Base-by-base conservation (phyloP, 2,888 invertebrate genomes). In the Rhingia rostrata region DNA sequence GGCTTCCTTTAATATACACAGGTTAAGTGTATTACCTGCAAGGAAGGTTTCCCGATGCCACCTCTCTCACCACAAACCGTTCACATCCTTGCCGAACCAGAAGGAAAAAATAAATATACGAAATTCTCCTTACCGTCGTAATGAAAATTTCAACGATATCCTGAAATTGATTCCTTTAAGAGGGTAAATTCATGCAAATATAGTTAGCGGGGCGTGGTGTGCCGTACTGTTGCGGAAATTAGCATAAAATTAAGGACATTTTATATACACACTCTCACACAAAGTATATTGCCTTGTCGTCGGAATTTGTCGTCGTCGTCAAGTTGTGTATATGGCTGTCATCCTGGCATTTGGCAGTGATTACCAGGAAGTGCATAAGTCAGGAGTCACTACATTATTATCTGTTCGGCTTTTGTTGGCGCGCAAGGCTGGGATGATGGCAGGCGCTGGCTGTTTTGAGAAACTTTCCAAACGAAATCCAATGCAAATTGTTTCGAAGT, bases 401-500 rank as follows among this genome's bases (percentile, higher is more conserved):
- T 79, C 79, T 67, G 67, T 79, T 83, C 69, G 53, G 22, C 22
- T 64, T 70, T 77, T 66, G 37, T 58, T 10, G 35, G n/a, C 7
- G 10, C 5, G 22, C 5, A 10, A 6, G 56, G 12, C 6, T 9
- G 9, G 12, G 6, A 12, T 6, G 14, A 12, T 14, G 4, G 22
- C 10, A 7, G 30, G 4, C 22, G 49, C 9, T 49, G 4, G 6
- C 9, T 3, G 32, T 43, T 30, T 60, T 64, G 35, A 56, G 72
- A 78, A 83, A 78, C 64, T 84, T 79, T 74, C 6, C 43, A 32
- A 66, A 66, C 64, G 58, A 74, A 80, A 80, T 75, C 60, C 80
- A 70, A 84, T 79, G 80, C 84, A 84, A 84, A 84, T 84, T 84
- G 74, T 84, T 84, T 84, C 74, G 80, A 84, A 84, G 80, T 80